Conservation (phyloP, 1,140 invertebrate genomes). For the Sweltsa coloradensis region DNA sequence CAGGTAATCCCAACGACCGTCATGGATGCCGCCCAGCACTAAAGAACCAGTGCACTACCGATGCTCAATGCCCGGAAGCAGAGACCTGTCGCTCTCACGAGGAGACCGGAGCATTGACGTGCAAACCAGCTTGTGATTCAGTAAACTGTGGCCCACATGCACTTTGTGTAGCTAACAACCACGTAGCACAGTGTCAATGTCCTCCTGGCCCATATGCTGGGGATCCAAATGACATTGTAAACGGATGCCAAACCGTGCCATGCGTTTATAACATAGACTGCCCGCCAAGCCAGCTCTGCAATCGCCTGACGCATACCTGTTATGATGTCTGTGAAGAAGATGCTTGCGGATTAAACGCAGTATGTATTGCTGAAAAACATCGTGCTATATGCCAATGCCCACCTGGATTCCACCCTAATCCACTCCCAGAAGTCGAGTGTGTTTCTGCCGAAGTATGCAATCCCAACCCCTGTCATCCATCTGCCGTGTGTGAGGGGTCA, state of each 20-base stretch:
- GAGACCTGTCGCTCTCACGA: conserved; percentile 50
- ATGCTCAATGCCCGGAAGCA: conserved; percentile 68
- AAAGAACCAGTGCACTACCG: conserved; percentile 60
- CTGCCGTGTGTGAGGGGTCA: conserved; percentile 60
- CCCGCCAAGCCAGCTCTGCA: conserved; percentile 60
- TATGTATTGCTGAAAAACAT: conserved; percentile 77
- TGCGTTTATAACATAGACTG: conserved; percentile 79
- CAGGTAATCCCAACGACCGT: conserved; percentile 78
- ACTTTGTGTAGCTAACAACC: conserved; percentile 74
- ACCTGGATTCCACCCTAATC: conserved; percentile 64
- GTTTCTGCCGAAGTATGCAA: conserved; percentile 50
- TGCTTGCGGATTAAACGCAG: conserved; percentile 73
- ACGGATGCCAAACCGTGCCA: conserved; percentile 60
- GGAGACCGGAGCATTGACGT: conserved; percentile 33
- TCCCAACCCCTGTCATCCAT: conserved; percentile 66
- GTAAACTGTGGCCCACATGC: conserved; percentile 71
- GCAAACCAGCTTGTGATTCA: conserved; percentile 60
- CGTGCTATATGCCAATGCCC: conserved; percentile 71
- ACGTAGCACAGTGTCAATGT: conserved; percentile 77
- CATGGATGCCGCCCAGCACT: conserved; percentile 61
- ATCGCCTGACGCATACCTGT: conserved; percentile 70
- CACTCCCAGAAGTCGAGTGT: conserved; percentile 68
- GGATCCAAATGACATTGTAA: conserved; percentile 59
- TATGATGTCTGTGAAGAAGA: conserved; percentile 66
- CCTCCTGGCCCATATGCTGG: conserved; percentile 66